These are phyloP conservation scores for Carassius carassius DNA, from an alignment of 2,113 vertebrate genomes.

Conservation along the genomic window DNA sequence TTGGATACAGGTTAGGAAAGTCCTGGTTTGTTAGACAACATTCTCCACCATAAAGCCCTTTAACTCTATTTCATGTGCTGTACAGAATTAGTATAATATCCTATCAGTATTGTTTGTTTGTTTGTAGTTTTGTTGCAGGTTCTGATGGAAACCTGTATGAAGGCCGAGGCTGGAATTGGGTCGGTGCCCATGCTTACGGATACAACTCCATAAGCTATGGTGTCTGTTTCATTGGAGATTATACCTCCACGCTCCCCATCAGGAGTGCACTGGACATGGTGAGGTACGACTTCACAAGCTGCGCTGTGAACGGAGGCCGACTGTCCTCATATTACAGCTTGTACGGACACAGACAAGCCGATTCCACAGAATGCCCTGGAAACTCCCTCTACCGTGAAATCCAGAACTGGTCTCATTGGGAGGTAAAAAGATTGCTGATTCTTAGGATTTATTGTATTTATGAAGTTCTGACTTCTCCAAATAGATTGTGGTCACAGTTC, in stretches of 20 bases:
- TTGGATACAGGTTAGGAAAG: too few relatives aligned
- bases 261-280: slow-evolving; percentile 70
- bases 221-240: slow-evolving; percentile 83
- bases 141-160: slow-evolving; percentile 86
- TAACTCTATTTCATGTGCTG: too few relatives aligned
- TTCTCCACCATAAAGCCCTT: too few relatives aligned
- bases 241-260: slow-evolving; percentile 69
- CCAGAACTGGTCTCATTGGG: slow-evolving; percentile 77
- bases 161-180: slow-evolving; percentile 85
- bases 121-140: slow-evolving; percentile 85
- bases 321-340: slow-evolving; percentile 71
- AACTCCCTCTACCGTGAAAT: slow-evolving; percentile 79
- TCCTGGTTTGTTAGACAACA: too few relatives aligned
- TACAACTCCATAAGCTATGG: slow-evolving; percentile 85
- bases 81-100: too few relatives aligned
- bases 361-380: slow-evolving; percentile 79
- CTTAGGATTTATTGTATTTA: not conserved
- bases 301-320: slow-evolving; percentile 65
- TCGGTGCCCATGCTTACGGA: slow-evolving; percentile 84
- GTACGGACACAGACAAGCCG: slow-evolving; percentile 84
- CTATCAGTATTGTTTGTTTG: too few relatives aligned
- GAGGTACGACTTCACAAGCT: slow-evolving; percentile 74
- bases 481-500: not conserved
- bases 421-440: slow-evolving; percentile 49
- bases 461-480: not conserved